These are phyloP conservation scores for Polypterus bichir DNA, from an alignment of 2,113 vertebrate species.

Conservation along the genomic window DNA sequence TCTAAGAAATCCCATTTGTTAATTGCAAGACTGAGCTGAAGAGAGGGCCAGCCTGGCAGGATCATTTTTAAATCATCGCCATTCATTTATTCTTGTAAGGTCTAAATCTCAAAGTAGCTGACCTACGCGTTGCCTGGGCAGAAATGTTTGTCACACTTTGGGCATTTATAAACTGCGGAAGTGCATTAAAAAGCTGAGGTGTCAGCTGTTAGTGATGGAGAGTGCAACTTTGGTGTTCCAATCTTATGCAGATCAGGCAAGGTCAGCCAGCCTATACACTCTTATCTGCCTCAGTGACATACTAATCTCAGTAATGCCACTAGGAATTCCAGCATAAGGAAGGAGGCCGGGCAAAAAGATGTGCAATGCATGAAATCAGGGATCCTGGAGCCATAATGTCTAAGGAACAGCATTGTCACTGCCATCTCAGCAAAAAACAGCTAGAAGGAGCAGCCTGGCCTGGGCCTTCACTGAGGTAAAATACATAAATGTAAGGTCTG, in stretches of 20 bases:
- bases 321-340: neutral
- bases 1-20: too few species aligned
- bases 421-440: too few species aligned
- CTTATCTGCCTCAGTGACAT: constrained; percentile 30
- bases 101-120: constrained; percentile 19
- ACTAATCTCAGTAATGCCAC: constrained; percentile 25
- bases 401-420: too few species aligned
- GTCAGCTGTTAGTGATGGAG: constrained; percentile 54
- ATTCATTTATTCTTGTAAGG: constrained; percentile 5
- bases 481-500: too few species aligned
- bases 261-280: constrained; percentile 38
- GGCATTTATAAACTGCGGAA: constrained; percentile 55
- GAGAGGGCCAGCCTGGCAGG: neutral
- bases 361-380: constrained; percentile 1
- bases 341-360: neutral
- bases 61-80: neutral
- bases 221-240: constrained; percentile 34
- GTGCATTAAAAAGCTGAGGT: constrained; percentile 53
- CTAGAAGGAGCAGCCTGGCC: too few species aligned
- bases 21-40: too few species aligned
- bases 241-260: constrained; percentile 45
- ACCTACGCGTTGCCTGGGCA: constrained; percentile 34
- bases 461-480: too few species aligned
- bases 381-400: too few species aligned
- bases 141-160: constrained; percentile 50